These are phyloP conservation scores for Temnopleurus reevesii DNA, from an alignment of 53 echinoderm and acorn worm genomes.

Conservation along the genomic window DNA sequence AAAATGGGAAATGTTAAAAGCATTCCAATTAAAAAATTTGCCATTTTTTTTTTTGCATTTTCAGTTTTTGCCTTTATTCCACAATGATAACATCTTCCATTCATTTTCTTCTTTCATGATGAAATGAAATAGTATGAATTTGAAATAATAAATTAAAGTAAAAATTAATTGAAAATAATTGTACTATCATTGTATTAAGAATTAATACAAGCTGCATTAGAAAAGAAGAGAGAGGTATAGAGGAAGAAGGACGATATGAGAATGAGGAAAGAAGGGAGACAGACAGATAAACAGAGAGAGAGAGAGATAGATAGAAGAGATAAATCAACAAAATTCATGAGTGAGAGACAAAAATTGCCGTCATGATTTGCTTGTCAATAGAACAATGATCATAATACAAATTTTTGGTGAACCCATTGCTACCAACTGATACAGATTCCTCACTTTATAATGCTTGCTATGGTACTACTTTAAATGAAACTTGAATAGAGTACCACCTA, in stretches of 20 bases:
- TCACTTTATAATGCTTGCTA: too few species aligned
- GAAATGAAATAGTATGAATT: neutral
- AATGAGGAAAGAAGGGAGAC: neutral
- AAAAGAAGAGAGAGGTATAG: neutral
- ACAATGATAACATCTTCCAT: neutral
- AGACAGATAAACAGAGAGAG: neutral
- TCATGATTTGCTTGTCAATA: neutral
- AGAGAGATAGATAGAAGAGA: neutral
- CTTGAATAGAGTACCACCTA: too few species aligned
- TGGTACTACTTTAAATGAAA: too few species aligned
- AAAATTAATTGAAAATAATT: too few species aligned
- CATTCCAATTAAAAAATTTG: neutral
- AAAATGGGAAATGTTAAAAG: neutral
- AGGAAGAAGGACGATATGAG: neutral
- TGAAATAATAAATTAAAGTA: neutral
- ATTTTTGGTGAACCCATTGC: too few species aligned
- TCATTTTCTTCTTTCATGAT: conserved; percentile 19
- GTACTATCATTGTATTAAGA: too few species aligned
- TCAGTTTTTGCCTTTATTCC: too few species aligned
- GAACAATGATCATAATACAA: neutral
- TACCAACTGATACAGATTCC: too few species aligned
- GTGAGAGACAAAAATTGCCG: neutral
- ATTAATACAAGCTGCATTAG: too few species aligned
- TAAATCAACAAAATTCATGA: neutral
- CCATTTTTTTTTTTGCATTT: neutral